Conservation (phyloP, 30 jellyfish, hydroid and myxozoan genomes). For the Chrysaora quinquecirrha region DNA sequence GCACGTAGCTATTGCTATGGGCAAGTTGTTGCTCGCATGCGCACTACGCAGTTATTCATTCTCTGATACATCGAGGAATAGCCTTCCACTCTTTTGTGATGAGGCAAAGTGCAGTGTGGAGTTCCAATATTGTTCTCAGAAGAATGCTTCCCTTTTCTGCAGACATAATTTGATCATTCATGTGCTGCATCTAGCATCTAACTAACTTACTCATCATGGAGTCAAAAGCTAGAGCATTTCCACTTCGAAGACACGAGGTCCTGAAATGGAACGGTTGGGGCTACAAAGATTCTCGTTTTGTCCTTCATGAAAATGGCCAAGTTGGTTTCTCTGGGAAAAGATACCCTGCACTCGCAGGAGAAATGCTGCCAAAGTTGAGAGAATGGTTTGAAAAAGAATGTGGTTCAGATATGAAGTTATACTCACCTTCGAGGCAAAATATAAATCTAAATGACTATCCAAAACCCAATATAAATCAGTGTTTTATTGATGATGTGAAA, state of each 20-base stretch:
- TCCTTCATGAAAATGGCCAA: conserved; percentile 45
- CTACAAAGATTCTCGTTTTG: conserved; percentile 82
- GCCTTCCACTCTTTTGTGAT: too few species aligned
- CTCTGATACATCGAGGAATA: too few species aligned
- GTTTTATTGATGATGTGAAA: conserved; percentile 44
- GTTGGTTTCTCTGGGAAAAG: conserved; percentile 82
- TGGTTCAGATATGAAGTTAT: conserved; percentile 78
- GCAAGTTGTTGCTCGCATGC: too few species aligned
- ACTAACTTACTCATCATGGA: neutral
- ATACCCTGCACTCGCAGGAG: conserved; percentile 85
- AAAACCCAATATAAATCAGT: conserved; percentile 54
- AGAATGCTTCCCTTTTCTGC: too few species aligned
- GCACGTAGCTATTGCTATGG: too few species aligned
- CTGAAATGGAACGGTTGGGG: conserved; percentile 98
- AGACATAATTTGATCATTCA: too few species aligned
- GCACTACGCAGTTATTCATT: too few species aligned
- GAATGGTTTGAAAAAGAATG: conserved; percentile 91
- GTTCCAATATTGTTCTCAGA: too few species aligned
- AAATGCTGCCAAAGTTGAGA: conserved; percentile 82
- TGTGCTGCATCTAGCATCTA: too few species aligned
- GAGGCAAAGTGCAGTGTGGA: too few species aligned
- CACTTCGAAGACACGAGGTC: conserved; percentile 84
- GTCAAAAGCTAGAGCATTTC: conserved; percentile 71
- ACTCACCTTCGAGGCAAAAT: conserved; percentile 65
- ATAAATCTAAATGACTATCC: conserved; percentile 78